Conservation (phyloP, 1,140 invertebrate species). For the Battus philenor region DNA sequence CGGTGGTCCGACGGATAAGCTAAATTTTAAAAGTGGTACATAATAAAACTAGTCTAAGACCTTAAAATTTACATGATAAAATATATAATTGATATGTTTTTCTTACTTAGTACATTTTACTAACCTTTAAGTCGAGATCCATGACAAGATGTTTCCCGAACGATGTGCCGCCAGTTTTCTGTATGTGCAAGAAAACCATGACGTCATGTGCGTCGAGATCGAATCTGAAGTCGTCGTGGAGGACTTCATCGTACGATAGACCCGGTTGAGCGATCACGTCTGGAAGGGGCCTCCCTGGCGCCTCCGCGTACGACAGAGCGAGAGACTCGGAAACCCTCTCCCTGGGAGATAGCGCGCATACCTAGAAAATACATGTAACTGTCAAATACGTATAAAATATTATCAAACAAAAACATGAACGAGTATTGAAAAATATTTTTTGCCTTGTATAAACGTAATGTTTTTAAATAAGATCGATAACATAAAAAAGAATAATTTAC, state of each 20-base stretch:
- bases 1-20: no score
- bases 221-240: slow-evolving; percentile 91
- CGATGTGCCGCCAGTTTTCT: slow-evolving; percentile 93
- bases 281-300: slow-evolving; percentile 76
- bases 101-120: slow-evolving; percentile 16
- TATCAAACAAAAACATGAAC: no score
- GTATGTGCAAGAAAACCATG: slow-evolving; percentile 98
- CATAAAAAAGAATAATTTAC: no score
- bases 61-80: no score
- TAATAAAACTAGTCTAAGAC: no score
- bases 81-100: no score
- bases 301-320: slow-evolving; percentile 74
- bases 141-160: slow-evolving; percentile 96
- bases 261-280: slow-evolving; percentile 76
- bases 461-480: no score
- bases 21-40: no score
- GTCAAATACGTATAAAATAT: no score
- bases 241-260: slow-evolving; percentile 87
- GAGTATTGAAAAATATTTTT: no score
- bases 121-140: slow-evolving; percentile 89
- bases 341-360: slow-evolving; percentile 84
- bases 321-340: slow-evolving; percentile 69
- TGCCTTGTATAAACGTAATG: no score
- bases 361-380: no score
- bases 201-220: slow-evolving; percentile 95